phyloP scores from a whole-genome alignment of 2,797 vertebrate genomes.

The Choloepus didactylus region DNA sequence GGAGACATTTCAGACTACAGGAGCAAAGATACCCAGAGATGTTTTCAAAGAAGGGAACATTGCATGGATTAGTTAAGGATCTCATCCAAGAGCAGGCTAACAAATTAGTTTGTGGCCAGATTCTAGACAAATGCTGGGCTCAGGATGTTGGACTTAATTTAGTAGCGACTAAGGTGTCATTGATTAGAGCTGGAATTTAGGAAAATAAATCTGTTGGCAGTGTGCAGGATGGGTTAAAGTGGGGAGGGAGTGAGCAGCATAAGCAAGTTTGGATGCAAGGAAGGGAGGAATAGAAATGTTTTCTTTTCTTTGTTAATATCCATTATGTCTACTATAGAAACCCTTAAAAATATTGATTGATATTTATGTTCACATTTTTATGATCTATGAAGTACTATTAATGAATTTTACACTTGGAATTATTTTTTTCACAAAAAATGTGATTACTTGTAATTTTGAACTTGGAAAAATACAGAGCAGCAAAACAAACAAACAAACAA shows the following conservation, averaged over 20 bases:
- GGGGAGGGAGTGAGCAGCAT: no score
- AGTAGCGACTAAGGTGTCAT: background rate
- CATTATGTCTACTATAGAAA: background rate
- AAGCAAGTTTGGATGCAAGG: background rate
- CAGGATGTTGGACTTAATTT: constrained; percentile 26
- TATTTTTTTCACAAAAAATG: constrained; percentile 57
- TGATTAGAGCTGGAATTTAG: background rate
- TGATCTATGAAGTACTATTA: constrained; percentile 40
- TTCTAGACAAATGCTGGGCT: background rate
- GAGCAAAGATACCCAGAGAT: background rate
- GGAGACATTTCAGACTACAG: background rate
- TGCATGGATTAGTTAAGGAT: background rate
- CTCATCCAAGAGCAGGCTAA: background rate
- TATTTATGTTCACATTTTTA: constrained; percentile 45
- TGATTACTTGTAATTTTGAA: constrained; percentile 57
- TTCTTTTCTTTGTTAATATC: background rate
- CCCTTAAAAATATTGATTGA: background rate
- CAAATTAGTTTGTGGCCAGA: background rate
- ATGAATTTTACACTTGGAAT: constrained; percentile 65
- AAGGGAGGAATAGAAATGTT: background rate
- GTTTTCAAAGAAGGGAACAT: background rate
- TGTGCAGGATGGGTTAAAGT: background rate
- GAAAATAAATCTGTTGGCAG: background rate
- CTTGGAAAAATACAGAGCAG: constrained; percentile 33
- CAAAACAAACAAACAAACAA: background rate